Evolutionary conservation across 1,140 invertebrate species (phyloP), one percentile per base, ranked within the genome.

Genomic region (Leptinotarsa texana): DNA sequence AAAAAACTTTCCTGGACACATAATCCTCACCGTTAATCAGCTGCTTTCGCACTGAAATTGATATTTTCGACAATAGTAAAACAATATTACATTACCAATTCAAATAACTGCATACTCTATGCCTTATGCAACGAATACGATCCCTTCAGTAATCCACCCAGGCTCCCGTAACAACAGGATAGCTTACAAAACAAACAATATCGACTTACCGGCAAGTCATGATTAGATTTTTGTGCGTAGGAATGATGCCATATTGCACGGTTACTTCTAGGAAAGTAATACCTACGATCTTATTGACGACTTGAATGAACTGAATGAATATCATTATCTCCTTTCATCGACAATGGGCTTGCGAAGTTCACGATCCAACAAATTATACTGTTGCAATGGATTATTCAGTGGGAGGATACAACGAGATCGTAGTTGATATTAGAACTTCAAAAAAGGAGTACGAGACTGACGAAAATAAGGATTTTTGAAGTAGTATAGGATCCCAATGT

Each of bases 281-380:
- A 57, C 51, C 51, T 57, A 57, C 51, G 51, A 57, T 57, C 51
- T 57, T 18, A 57, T 57, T 57, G 51, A 57, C 51, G 51, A 57
- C 51, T 57, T 57, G 51, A 57, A 57, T 57, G 51, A 57, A 57
- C 51, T 57, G 51, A 57, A 57, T 57, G 51, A 57, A 57, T 57
- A 57, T 57, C 17, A 57, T 57, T 57, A 57, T 57, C 51, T 57
- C 51, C 51, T 57, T 57, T 57, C 51, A 57, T 57, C 51, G 51
- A 57, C 51, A 57, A 57, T 17, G n/a, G 51, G 51, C n/a, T 57
- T 57, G 15, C 51, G 51, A 57, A 57, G 51, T 57, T 57, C 51
- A 57, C 51, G 51, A 57, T n/a, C 51, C n/a, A 57, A 57, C 51
- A 57, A 57, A 57, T 57, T 57, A 57, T 57, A 57, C 51, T 57